phyloP scores from a whole-genome alignment of 2,797 vertebrate species.

The Xiphorhynchus erythropygius region DNA sequence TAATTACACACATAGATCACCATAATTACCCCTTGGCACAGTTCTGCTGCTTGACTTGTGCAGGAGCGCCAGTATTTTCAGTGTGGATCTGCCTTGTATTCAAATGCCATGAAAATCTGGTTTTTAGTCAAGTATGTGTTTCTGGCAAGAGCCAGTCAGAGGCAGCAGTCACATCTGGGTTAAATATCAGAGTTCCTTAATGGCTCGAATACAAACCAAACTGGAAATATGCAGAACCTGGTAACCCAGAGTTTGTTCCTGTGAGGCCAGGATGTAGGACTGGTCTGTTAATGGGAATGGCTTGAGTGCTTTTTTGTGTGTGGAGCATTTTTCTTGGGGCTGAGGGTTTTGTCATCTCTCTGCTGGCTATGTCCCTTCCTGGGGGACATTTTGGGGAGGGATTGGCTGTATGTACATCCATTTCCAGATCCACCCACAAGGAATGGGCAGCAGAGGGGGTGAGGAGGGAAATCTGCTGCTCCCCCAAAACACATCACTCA shows the following conservation, averaged over 20 bases:
- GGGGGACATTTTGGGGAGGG: not conserved
- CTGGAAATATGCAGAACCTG: slow-evolving; percentile 23
- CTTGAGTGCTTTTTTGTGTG: not conserved
- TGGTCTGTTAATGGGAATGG: not conserved
- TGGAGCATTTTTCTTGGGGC: not conserved
- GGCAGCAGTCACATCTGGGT: slow-evolving; percentile 35
- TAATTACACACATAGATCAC: not conserved
- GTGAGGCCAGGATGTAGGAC: not conserved
- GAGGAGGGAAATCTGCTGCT: not conserved
- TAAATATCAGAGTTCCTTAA: slow-evolving; percentile 20
- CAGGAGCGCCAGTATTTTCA: not conserved
- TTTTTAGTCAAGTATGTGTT: slow-evolving; percentile 17
- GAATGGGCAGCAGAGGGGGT: not conserved
- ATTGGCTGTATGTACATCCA: not conserved
- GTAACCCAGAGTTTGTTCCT: not conserved
- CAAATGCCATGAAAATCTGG: not conserved
- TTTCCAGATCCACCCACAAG: not conserved
- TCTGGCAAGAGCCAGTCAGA: slow-evolving; percentile 30
- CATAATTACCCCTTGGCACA: not conserved
- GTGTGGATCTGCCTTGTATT: not conserved
- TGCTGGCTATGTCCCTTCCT: not conserved
- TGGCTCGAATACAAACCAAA: slow-evolving; percentile 5
- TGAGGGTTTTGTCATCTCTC: not conserved
- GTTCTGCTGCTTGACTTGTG: not conserved
- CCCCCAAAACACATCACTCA: not conserved